Evolutionary conservation across 2,113 vertebrate species (phyloP).

Genomic region (Pagrus major): DNA sequence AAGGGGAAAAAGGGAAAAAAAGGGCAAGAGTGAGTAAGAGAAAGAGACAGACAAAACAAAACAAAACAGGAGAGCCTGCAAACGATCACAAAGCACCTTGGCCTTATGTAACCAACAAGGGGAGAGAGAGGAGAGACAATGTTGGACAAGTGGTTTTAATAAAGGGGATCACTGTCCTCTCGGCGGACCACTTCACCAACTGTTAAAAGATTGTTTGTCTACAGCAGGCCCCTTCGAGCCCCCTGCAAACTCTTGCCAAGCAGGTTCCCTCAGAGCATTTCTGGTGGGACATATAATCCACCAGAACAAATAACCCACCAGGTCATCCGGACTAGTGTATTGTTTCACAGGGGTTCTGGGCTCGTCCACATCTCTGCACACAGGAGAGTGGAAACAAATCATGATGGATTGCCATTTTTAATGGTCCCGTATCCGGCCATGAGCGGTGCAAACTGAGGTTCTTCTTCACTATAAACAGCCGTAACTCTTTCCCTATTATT

Average conservation of each 20-base stretch:
- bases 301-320: slow-evolving; percentile 48
- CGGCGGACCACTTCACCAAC: slow-evolving; percentile 77
- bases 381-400: slow-evolving; percentile 49
- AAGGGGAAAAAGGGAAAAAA: slow-evolving; percentile 29
- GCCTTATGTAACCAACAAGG: slow-evolving; percentile 62
- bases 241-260: slow-evolving; percentile 58
- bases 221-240: slow-evolving; percentile 55
- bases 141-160: slow-evolving; percentile 80
- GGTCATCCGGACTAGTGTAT: slow-evolving; percentile 43
- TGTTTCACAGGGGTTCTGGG: slow-evolving; percentile 35
- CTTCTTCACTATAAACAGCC: slow-evolving; percentile 54
- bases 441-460: slow-evolving; percentile 39
- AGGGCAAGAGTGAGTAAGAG: slow-evolving; percentile 31
- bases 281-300: slow-evolving; percentile 56
- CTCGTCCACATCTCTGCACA: slow-evolving; percentile 24
- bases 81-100: slow-evolving; percentile 74
- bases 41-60: slow-evolving; percentile 66
- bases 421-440: slow-evolving; percentile 33
- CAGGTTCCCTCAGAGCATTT: slow-evolving; percentile 62
- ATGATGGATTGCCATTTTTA: slow-evolving; percentile 50
- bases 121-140: slow-evolving; percentile 50
- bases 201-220: slow-evolving; percentile 78
- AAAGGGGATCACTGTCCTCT: slow-evolving; percentile 78
- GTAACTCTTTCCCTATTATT: slow-evolving; percentile 40
- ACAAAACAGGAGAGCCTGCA: slow-evolving; percentile 68